Evolutionary conservation across 2,888 invertebrate species (phyloP).

Genomic region (Morinoia aosen): DNA sequence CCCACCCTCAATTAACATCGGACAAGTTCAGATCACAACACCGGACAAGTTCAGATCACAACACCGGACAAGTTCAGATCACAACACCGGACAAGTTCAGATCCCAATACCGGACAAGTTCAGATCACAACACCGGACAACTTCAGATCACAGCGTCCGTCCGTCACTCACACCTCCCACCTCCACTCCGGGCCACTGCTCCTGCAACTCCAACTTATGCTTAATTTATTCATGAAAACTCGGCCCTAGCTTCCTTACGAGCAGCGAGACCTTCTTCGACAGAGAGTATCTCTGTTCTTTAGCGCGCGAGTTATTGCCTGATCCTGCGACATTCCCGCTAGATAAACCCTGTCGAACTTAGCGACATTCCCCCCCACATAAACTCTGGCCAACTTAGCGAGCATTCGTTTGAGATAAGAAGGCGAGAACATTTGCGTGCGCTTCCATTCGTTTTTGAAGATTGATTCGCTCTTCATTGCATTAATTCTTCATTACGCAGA

Average conservation of each 20-base stretch:
- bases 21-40: too few species aligned
- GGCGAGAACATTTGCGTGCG: neutral
- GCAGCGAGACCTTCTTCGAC: neutral
- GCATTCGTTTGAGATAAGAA: neutral
- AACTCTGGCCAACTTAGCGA: neutral
- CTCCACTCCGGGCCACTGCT: neutral
- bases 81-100: too few species aligned
- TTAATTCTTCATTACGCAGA: neutral
- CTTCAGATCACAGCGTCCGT: neutral
- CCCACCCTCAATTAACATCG: too few species aligned
- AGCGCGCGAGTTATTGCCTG: slow-evolving; percentile 17
- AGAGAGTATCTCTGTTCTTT: slow-evolving; percentile 12
- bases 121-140: neutral
- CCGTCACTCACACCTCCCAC: neutral
- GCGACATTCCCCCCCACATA: slow-evolving; percentile 16
- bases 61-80: too few species aligned
- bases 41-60: too few species aligned
- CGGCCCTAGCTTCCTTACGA: neutral
- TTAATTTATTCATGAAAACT: slow-evolving; percentile 11
- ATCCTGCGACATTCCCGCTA: slow-evolving; percentile 17
- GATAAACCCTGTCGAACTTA: slow-evolving; percentile 17
- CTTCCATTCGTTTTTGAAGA: neutral
- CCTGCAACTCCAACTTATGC: slow-evolving; percentile 4
- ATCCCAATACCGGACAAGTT: too few species aligned
- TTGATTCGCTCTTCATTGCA: neutral